phyloP scores from a whole-genome alignment of 2,888 invertebrate species.

The Lasioglossum oenotherae region DNA sequence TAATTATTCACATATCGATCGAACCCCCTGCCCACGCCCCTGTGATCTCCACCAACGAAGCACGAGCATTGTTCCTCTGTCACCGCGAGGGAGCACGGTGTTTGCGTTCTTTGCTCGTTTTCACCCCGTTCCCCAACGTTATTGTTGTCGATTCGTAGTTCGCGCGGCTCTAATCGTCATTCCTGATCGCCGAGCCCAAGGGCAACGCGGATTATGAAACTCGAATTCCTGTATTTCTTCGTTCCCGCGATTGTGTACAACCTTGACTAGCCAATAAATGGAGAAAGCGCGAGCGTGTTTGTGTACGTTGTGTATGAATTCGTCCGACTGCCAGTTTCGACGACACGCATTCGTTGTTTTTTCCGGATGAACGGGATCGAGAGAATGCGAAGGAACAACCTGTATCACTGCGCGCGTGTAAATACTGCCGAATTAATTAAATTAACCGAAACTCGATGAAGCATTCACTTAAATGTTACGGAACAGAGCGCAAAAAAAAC shows the following conservation, averaged over 20 bases:
- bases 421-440: conserved; percentile 64
- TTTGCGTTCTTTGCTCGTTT: background rate
- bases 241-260: background rate
- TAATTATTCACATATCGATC: conserved; percentile 16
- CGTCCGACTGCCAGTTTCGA: conserved; percentile 59
- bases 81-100: background rate
- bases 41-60: background rate
- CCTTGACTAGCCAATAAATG: background rate
- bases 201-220: too few relatives aligned
- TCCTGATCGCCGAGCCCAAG: background rate
- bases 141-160: background rate
- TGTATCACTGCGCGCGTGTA: conserved; percentile 51
- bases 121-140: background rate
- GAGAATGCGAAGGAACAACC: conserved; percentile 7
- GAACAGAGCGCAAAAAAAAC: conserved; percentile 10
- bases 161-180: conserved; percentile 1
- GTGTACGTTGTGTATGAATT: conserved; percentile 53
- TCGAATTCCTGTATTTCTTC: too few relatives aligned
- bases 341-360: conserved; percentile 22
- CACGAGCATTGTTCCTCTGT: background rate
- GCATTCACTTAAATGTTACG: conserved; percentile 46
- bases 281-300: background rate
- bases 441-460: conserved; percentile 60
- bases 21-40: background rate
- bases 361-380: conserved; percentile 1